These are phyloP conservation scores for Lamellibrachia satsuma DNA, from an alignment of 2,888 invertebrate genomes.

Conservation along the genomic window DNA sequence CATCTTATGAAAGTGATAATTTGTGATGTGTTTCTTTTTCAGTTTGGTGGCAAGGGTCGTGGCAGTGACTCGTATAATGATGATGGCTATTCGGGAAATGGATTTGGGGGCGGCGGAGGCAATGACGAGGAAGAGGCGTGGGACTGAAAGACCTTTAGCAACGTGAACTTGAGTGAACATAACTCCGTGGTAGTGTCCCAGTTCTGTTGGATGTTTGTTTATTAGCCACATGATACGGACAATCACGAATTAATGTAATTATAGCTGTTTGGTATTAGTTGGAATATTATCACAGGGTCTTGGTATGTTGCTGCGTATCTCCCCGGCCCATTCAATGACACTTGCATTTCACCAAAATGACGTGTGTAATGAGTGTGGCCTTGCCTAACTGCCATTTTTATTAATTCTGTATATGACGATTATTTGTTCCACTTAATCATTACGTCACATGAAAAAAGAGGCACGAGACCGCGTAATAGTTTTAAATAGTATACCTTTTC, in stretches of 20 bases:
- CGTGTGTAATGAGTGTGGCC: neutral
- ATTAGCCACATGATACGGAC: neutral
- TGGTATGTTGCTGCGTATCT: neutral
- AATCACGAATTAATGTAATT: neutral
- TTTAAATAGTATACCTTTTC: too few relatives aligned
- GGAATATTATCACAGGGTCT: neutral
- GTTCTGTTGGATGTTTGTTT: neutral
- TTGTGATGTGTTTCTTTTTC: neutral
- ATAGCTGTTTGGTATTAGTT: neutral
- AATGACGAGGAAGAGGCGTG: constrained; percentile 25
- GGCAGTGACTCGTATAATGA: neutral
- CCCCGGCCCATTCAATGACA: neutral
- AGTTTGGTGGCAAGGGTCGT: neutral
- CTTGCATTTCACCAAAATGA: neutral
- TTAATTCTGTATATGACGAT: neutral
- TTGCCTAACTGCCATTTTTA: neutral
- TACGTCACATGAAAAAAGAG: neutral
- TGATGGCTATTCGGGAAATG: neutral
- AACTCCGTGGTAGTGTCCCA: neutral
- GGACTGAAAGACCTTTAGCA: constrained; percentile 17
- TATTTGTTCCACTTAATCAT: neutral
- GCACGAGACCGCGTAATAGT: too few relatives aligned
- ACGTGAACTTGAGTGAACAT: neutral
- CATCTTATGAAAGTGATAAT: neutral
- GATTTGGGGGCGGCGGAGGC: constrained; percentile 5